Evolutionary conservation across 2,888 invertebrate genomes (phyloP), one percentile per base, ranked within the genome.

Genomic region (Sceliomorpha sp.): DNA sequence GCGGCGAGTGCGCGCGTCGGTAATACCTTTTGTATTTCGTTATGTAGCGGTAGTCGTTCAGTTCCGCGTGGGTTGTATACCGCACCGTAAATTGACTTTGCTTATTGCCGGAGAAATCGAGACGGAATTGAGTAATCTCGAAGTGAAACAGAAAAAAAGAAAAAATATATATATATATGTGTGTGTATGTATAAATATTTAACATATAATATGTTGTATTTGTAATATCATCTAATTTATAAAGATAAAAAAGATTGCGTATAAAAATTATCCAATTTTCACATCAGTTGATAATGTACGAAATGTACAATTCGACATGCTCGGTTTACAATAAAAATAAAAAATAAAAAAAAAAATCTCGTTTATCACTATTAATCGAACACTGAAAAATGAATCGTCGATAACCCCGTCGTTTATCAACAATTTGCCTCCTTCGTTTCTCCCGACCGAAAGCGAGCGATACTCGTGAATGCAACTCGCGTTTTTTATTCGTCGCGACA

Each of bases 61-160:
- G 15, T 36, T 8, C 45, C 29, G 20, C 27, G 12, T 40, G n/a
- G n/a, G n/a, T n/a, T n/a, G n/a, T 26, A 26, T 12, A 12, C 2
- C 12, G 2, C 13, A 12, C 1, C 32, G 9, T 24, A 4, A 24
- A 7, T 3, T n/a, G 7, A 32, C 32, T 12, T 29, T 29, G 8
- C 8, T 29, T 8, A 7, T n/a, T 12, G 29, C n/a, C 32, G 13
- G 36, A 55, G 44, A 55, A 55, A 53, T 53, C 51, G 40, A 32
- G 13, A 1, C 32, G 7, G 32, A 4, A 32, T 32, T 32, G 32
- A 32, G 32, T 32, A 32, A 32, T 12, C 29, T 29, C 3, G 9
- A 29, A 29, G 5, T 29, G 29, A 29, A 29, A n/a, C n/a, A 29
- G 8, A 29, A 7, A 9, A 2, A n/a, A 7, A 29, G 1, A 29